Conservation (phyloP, 2,113 vertebrate species). For the Laticauda colubrina region DNA sequence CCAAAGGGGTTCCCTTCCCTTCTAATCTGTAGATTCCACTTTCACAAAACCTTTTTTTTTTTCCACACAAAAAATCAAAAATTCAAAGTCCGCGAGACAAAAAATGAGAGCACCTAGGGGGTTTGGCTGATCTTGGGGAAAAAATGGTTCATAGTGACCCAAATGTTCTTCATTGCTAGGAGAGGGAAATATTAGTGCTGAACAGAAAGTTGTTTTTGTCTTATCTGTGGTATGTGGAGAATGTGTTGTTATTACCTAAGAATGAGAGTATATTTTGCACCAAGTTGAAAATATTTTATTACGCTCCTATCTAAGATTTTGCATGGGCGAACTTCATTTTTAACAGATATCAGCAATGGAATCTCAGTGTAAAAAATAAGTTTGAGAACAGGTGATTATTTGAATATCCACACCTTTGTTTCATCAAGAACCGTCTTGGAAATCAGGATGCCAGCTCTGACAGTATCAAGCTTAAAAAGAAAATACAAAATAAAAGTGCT, state of each 20-base stretch:
- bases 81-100: not conserved
- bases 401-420: not conserved
- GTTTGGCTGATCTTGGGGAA: not conserved
- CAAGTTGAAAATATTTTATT: not conserved
- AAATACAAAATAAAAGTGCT: not conserved
- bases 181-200: not conserved
- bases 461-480: not conserved
- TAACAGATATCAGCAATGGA: not conserved
- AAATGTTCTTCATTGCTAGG: not conserved
- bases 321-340: not conserved
- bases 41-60: not conserved
- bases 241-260: not conserved
- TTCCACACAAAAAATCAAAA: not conserved
- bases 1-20: not conserved
- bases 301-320: not conserved
- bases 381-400: not conserved
- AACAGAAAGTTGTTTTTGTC: not conserved
- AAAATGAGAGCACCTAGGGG: not conserved
- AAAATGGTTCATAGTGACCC: not conserved
- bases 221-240: not conserved
- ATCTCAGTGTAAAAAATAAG: not conserved
- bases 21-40: not conserved
- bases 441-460: not conserved
- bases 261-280: not conserved
- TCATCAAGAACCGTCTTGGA: not conserved